Conservation (phyloP, 2,797 vertebrate genomes). For the Malurus splendens region DNA sequence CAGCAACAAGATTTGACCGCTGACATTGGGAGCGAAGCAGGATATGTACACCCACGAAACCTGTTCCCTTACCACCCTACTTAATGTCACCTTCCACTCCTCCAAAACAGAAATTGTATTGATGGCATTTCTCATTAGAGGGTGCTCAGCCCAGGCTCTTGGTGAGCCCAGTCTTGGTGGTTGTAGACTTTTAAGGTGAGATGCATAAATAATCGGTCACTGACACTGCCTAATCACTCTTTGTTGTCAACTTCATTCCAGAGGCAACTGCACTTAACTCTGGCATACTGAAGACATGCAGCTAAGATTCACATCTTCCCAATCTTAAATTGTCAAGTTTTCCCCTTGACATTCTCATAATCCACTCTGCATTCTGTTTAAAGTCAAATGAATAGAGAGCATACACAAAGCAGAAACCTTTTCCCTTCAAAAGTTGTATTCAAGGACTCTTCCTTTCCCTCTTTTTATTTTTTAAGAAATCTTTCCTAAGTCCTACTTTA, state of each 20-base stretch:
- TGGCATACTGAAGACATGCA: background rate
- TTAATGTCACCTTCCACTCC: background rate
- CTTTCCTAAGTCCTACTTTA: background rate
- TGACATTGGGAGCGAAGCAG: background rate
- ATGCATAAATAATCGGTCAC: background rate
- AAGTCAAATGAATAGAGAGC: background rate
- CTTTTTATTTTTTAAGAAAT: background rate
- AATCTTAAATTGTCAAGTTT: background rate
- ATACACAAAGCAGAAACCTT: background rate
- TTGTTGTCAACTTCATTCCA: background rate
- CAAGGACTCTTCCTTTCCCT: background rate
- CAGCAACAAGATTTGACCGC: background rate
- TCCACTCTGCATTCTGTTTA: background rate
- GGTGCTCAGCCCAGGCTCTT: background rate
- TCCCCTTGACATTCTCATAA: background rate
- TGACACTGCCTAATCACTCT: background rate
- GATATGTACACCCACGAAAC: background rate
- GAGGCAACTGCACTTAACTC: background rate
- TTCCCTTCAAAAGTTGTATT: background rate
- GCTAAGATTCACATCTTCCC: background rate
- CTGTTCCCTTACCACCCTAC: background rate
- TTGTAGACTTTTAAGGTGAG: background rate
- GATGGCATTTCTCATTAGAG: background rate
- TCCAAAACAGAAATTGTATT: background rate
- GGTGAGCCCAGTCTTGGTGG: background rate